Conservation (phyloP, 1,140 invertebrate species). For the Bombus waltoni region DNA sequence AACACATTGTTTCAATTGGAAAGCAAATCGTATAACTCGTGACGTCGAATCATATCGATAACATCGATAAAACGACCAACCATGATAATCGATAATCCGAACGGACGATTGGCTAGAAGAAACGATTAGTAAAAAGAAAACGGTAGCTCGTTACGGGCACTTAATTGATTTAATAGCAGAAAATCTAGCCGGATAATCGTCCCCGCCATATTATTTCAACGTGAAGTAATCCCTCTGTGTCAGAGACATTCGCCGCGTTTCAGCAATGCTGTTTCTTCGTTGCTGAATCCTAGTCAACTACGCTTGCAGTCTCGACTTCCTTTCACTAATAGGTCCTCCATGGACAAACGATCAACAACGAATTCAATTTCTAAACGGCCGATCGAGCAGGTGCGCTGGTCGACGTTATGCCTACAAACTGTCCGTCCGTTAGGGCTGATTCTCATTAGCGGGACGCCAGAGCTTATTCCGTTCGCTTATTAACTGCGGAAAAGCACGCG, state of each 20-base stretch:
- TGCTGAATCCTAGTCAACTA: neutral
- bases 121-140: slow-evolving; percentile 10
- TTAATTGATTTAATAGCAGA: slow-evolving; percentile 49
- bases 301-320: slow-evolving; percentile 36
- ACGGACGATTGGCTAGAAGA: neutral
- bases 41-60: neutral
- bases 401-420: slow-evolving; percentile 52
- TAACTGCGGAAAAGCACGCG: slow-evolving; percentile 41
- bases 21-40: neutral
- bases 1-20: fast-evolving
- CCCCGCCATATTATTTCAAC: slow-evolving; percentile 27
- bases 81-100: too few relatives aligned
- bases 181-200: slow-evolving; percentile 42
- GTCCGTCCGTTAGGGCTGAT: slow-evolving; percentile 46
- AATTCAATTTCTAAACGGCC: slow-evolving; percentile 62
- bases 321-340: slow-evolving; percentile 62
- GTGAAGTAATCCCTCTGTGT: slow-evolving; percentile 36
- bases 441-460: slow-evolving; percentile 56
- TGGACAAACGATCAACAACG: slow-evolving; percentile 51
- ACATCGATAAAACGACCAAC: neutral
- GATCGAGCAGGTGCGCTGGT: slow-evolving; percentile 41
- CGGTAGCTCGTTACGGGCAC: slow-evolving; percentile 30
- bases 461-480: slow-evolving; percentile 57
- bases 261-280: slow-evolving; percentile 35
- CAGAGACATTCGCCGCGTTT: slow-evolving; percentile 25